phyloP scores from a whole-genome alignment of 2,888 invertebrate genomes.

The Coecobrya sp. region DNA sequence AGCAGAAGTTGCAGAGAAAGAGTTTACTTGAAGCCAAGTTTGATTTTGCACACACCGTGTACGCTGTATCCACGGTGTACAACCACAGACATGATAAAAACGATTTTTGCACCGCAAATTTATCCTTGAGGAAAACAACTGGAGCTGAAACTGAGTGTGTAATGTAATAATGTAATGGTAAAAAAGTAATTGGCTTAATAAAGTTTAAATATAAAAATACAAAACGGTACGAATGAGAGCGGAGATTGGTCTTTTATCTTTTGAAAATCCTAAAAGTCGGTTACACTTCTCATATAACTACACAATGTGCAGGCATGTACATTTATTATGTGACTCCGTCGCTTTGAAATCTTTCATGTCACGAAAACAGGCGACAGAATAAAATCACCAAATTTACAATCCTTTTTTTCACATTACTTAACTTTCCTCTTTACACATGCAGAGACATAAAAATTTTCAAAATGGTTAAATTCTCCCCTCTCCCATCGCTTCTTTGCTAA shows the following conservation, averaged over 20 bases:
- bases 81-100: background rate
- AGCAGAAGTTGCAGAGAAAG: too few relatives aligned
- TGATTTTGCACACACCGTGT: background rate
- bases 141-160: conserved; percentile 72
- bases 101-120: background rate
- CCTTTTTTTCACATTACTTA: conserved; percentile 20
- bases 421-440: conserved; percentile 20
- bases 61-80: background rate
- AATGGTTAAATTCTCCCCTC: conserved; percentile 34
- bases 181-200: conserved; percentile 38
- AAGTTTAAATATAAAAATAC: conserved; percentile 23
- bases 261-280: background rate
- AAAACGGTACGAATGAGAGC: background rate
- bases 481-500: conserved; percentile 22
- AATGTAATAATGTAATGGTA: conserved; percentile 56
- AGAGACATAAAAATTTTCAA: conserved; percentile 9
- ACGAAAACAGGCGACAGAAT: conserved; percentile 56
- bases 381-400: conserved; percentile 54
- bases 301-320: background rate
- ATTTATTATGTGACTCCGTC: conserved; percentile 15
- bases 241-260: conserved; percentile 23
- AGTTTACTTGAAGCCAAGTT: conserved; percentile 6
- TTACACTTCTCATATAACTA: background rate
- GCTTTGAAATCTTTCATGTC: conserved; percentile 48
- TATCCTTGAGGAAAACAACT: conserved; percentile 66